Evolutionary conservation across 2,113 vertebrate species (phyloP).

Genomic region (Pandion haliaetus): DNA sequence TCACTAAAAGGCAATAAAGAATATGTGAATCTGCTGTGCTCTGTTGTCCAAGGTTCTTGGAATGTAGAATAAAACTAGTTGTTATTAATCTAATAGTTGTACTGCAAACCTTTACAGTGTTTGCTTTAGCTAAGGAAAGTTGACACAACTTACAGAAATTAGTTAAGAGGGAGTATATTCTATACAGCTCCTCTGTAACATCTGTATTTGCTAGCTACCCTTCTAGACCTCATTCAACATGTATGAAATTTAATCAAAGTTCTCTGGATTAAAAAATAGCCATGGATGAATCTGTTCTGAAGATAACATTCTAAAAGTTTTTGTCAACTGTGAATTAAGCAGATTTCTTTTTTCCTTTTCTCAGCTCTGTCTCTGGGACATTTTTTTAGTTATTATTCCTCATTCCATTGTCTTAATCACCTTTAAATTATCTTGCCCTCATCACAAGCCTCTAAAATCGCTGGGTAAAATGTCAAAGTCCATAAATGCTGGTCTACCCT

Average conservation of each 20-base stretch:
- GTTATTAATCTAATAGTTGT: not conserved
- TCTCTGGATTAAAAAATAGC: not conserved
- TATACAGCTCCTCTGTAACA: not conserved
- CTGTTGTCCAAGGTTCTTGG: not conserved
- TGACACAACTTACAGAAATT: not conserved
- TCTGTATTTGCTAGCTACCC: not conserved
- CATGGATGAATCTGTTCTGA: not conserved
- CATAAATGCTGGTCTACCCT: rapidly evolving
- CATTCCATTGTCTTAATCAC: not conserved
- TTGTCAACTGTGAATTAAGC: not conserved
- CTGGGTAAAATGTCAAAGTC: not conserved
- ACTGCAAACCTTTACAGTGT: not conserved
- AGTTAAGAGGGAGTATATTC: not conserved
- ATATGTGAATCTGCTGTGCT: not conserved
- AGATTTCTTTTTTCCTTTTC: not conserved
- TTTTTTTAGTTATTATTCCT: not conserved
- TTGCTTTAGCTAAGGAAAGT: not conserved
- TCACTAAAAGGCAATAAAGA: not conserved
- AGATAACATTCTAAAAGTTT: not conserved
- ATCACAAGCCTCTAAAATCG: not conserved
- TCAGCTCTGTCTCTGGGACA: not conserved
- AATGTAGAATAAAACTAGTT: not conserved
- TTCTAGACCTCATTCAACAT: not conserved
- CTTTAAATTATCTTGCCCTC: not conserved
- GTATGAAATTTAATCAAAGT: not conserved